Evolutionary conservation across 2,113 vertebrate species (phyloP).

Genomic region (Lates calcarifer): DNA sequence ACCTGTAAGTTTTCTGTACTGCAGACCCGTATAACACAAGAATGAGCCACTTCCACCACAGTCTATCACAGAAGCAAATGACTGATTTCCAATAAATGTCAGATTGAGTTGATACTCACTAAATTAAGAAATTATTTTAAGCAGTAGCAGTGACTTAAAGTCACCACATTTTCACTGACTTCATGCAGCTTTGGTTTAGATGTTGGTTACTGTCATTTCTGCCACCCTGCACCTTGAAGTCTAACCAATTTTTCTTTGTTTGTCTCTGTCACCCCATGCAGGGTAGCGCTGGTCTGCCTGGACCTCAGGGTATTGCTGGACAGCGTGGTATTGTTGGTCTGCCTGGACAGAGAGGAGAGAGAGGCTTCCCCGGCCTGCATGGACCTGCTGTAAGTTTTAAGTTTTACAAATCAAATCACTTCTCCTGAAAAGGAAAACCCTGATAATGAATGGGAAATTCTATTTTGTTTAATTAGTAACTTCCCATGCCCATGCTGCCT

Average conservation of each 20-base stretch:
- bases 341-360: slow-evolving; percentile 94
- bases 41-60: neutral
- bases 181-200: neutral
- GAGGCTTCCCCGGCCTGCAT: slow-evolving; percentile 93
- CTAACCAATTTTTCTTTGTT: slow-evolving; percentile 13
- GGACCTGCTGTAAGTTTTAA: slow-evolving; percentile 89
- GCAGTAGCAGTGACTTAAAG: neutral
- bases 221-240: neutral
- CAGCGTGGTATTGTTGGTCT: slow-evolving; percentile 95
- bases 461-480: neutral
- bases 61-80: neutral
- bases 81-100: neutral
- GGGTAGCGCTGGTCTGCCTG: slow-evolving; percentile 91
- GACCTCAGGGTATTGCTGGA: slow-evolving; percentile 93
- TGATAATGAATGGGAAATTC: neutral
- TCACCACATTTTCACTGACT: neutral
- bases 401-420: neutral
- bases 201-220: neutral
- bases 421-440: neutral
- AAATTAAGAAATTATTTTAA: neutral
- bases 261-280: slow-evolving; percentile 66
- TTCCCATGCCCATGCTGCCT: neutral
- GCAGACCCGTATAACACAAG: neutral
- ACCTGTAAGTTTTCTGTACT: slow-evolving; percentile 84
- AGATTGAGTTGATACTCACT: neutral